Evolutionary conservation across 2,113 vertebrate genomes (phyloP).

Genomic region (Myiozetetes cayanensis): DNA sequence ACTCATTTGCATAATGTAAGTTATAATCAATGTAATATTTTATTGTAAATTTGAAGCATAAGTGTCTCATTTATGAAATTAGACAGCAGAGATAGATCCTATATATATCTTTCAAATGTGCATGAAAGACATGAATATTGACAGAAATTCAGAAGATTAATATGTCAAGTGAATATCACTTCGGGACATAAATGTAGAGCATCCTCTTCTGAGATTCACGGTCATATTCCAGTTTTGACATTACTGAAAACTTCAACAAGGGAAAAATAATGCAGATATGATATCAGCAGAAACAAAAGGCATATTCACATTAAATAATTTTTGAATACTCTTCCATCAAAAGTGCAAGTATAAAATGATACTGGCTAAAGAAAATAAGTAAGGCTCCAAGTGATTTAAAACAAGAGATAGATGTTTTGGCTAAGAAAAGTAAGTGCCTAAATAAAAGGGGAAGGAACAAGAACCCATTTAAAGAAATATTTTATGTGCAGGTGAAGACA

Average conservation of each 20-base stretch:
- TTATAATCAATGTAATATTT: conserved; percentile 40
- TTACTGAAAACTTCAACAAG: background rate
- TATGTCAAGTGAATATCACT: background rate
- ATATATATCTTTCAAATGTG: background rate
- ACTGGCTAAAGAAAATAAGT: background rate
- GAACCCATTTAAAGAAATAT: background rate
- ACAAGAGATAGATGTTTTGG: background rate
- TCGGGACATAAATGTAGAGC: background rate
- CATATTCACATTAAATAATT: background rate
- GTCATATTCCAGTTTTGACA: background rate
- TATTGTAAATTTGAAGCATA: conserved; percentile 9
- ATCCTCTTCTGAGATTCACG: background rate
- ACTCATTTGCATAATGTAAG: conserved; percentile 18
- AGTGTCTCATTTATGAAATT: conserved; percentile 2
- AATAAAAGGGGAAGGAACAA: background rate
- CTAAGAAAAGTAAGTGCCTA: background rate
- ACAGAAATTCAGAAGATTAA: background rate
- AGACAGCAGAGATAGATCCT: background rate
- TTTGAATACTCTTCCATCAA: background rate
- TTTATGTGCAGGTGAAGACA: background rate
- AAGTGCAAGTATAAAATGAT: background rate
- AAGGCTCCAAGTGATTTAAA: background rate
- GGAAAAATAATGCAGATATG: background rate
- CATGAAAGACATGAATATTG: background rate
- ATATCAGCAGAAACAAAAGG: background rate